Evolutionary conservation across 92 coral and sea anemone species (phyloP).

Genomic region (Galaxea fascicularis): DNA sequence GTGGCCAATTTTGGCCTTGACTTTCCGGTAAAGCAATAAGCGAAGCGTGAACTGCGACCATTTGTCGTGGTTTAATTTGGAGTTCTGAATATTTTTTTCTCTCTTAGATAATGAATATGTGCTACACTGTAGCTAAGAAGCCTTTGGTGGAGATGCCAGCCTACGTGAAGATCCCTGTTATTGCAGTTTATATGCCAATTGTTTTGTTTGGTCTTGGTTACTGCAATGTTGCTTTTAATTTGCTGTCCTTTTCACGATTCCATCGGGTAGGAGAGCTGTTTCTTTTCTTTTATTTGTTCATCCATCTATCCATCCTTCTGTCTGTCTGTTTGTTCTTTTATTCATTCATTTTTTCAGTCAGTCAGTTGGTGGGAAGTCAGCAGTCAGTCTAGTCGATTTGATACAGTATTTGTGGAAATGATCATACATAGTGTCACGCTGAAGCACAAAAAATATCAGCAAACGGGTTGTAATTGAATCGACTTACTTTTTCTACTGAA

Average conservation of each 20-base stretch:
- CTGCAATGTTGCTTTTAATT: conserved; percentile 74
- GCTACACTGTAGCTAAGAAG: conserved; percentile 64
- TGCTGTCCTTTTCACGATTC: conserved; percentile 75
- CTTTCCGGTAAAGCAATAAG: not conserved
- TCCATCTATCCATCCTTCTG: too few relatives aligned
- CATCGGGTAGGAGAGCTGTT: conserved; percentile 64
- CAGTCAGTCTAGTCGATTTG: too few relatives aligned
- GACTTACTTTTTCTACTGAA: too few relatives aligned
- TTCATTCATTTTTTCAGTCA: too few relatives aligned
- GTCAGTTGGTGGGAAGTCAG: too few relatives aligned
- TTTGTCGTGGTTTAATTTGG: not conserved
- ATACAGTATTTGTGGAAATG: not conserved
- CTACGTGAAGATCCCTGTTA: conserved; percentile 45
- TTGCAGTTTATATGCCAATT: conserved; percentile 53
- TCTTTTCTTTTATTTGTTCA: not conserved
- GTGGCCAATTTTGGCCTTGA: not conserved
- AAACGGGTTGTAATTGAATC: too few relatives aligned
- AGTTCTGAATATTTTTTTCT: not conserved
- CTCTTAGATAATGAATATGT: conserved; percentile 55
- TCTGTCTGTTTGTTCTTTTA: too few relatives aligned
- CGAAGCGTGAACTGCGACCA: not conserved
- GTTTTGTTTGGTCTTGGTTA: conserved; percentile 71
- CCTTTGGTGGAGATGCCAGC: conserved; percentile 67
- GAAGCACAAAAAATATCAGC: too few relatives aligned
- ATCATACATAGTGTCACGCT: too few relatives aligned